A percentile compares a stretch with the other conserved stretches of the same genome.
phyloP scores from a whole-genome alignment of 1,140 invertebrate species.

The Trichonephila clavata region DNA sequence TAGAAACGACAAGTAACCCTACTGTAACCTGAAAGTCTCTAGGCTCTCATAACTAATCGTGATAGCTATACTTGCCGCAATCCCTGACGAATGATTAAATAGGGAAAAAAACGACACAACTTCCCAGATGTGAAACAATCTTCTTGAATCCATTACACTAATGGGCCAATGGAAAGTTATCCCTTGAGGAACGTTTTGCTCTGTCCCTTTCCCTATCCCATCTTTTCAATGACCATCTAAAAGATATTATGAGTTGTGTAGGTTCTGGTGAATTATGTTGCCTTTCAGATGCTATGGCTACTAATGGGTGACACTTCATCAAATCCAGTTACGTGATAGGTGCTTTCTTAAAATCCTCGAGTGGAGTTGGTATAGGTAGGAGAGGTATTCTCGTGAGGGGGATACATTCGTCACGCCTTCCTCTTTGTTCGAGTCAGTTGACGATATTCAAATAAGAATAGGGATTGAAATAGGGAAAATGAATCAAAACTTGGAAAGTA shows the following conservation, averaged over 20 bases:
- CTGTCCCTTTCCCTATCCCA: neutral
- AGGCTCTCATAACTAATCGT: constrained; percentile 23
- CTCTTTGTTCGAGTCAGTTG: neutral
- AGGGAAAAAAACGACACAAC: neutral
- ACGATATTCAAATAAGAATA: neutral
- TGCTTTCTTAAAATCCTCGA: neutral
- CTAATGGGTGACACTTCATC: constrained; percentile 31
- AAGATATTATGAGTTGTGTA: constrained; percentile 32
- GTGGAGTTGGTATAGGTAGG: neutral
- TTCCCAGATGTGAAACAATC: constrained; percentile 44
- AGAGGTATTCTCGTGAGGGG: neutral
- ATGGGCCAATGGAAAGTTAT: constrained; percentile 38
- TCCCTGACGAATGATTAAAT: constrained; percentile 30
- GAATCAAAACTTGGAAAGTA: too few species aligned
- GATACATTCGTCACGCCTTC: neutral
- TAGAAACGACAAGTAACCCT: neutral
- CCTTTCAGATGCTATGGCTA: constrained; percentile 28
- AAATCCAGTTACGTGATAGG: neutral
- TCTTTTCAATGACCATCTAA: constrained; percentile 30
- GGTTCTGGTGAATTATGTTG: neutral
- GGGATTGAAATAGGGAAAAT: too few species aligned
- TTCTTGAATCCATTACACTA: constrained; percentile 41
- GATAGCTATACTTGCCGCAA: constrained; percentile 33
- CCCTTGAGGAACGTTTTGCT: constrained; percentile 10
- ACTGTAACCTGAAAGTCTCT: constrained; percentile 10